A percentile compares a stretch with the other conserved stretches of the same genome.
Evolutionary conservation across 2,113 vertebrate genomes (phyloP).

Genomic region (Electrona antarctica): DNA sequence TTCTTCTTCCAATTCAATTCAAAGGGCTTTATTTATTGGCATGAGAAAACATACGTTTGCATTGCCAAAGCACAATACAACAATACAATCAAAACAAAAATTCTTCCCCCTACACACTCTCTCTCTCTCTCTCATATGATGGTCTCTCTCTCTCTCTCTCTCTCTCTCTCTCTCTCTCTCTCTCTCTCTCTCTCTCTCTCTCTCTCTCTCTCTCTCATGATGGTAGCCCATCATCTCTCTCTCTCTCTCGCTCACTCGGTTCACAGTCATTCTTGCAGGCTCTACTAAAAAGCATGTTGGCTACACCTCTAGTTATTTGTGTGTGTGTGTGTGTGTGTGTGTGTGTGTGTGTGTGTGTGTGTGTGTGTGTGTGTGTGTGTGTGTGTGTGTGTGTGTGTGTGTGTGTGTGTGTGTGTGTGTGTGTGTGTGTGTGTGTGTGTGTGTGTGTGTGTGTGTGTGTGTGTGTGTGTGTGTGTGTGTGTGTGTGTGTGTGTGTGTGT

Average conservation of each 20-base stretch:
- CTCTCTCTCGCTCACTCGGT: conserved; percentile 7
- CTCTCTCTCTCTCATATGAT: conserved; percentile 26
- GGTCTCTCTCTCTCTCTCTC: conserved; percentile 15
- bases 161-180: conserved; percentile 14
- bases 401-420: not conserved
- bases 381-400: conserved; percentile 18
- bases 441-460: not conserved
- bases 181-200: not conserved
- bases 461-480: too few species aligned
- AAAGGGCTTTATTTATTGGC: too few species aligned
- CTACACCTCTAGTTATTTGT: conserved; percentile 28
- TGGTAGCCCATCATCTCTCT: conserved; percentile 12
- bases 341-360: conserved; percentile 1
- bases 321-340: conserved; percentile 9
- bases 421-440: conserved; percentile 20
- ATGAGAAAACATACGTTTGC: too few species aligned
- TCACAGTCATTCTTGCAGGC: conserved; percentile 30
- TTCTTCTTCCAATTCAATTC: too few species aligned
- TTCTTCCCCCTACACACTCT: too few species aligned
- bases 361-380: conserved; percentile 3
- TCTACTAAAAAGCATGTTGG: conserved; percentile 19
- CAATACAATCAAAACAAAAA: too few species aligned
- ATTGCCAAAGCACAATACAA: too few species aligned
- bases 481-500: too few species aligned
- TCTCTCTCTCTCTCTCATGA: conserved; percentile 28